Evolutionary conservation across 1,140 invertebrate genomes (phyloP), one percentile per base, ranked within the genome.

Genomic region (Zeugodacus cucurbitae): DNA sequence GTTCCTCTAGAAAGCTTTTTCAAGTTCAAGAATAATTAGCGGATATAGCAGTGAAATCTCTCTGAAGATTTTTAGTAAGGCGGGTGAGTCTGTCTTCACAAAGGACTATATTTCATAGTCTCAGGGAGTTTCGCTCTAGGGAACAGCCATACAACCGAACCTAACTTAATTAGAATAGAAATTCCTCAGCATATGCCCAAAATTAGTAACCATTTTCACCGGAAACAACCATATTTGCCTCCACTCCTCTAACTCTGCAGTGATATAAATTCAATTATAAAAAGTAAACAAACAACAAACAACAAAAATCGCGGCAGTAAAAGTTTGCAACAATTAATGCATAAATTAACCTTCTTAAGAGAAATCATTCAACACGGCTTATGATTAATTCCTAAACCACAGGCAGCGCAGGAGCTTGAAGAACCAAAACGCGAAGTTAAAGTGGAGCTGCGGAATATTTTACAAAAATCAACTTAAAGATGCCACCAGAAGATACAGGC

Each of bases 271-370:
- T 44, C 37, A 87, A 70, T 59, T 59, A 87, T 64, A 48, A 87
- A 87, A 67, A 67, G 64, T 82, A 87, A 87, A 87, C 41, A 87
- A 67, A 44, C 59, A 87, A 44, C 41, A 87, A 67, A 44, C 59
- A 87, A 37, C 59, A 26, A 62, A 87, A 87, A 62, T 87, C 59
- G 26, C n/a, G 17, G 59, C 44, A 70, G 44, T 26, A 67, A 67
- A 87, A 87, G 64, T 62, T 48, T 67, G 64, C 59, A 87, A 87
- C 86, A 87, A 87, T 87, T 87, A 87, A 87, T 87, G 86, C 86
- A 87, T 87, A 87, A 87, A 87, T 87, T 87, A 87, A 87, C 86
- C 86, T 87, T 87, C 86, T 87, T 87, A 87, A 87, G 86, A 48
- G 70, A 67, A 62, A 67, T 87, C 86, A 62, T 67, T 62, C 86